Evolutionary conservation across 2,888 invertebrate species (phyloP).

Genomic region (Zygogramma bicolorata): DNA sequence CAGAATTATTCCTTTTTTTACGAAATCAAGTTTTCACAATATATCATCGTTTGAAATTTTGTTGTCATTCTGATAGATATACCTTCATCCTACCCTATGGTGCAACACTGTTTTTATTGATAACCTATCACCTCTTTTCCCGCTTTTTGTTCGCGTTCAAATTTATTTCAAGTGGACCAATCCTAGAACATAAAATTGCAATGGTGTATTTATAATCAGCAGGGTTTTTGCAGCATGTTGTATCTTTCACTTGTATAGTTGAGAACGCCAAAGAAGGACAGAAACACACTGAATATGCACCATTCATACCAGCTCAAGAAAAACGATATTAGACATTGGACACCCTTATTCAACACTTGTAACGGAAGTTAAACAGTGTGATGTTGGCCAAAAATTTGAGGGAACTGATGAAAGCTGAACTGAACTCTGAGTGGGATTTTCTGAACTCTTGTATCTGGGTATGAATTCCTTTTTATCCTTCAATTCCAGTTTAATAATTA

Average conservation of each 20-base stretch:
- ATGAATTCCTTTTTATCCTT: slow-evolving; percentile 44
- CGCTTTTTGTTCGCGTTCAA: not conserved
- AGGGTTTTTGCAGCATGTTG: no score
- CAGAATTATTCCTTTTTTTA: no score
- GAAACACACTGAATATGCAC: no score
- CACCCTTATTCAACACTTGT: not conserved
- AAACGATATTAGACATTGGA: no score
- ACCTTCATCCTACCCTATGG: not conserved
- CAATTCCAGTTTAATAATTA: not conserved
- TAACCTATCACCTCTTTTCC: not conserved
- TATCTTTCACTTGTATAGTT: no score
- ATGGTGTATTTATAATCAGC: no score
- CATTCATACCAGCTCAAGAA: no score
- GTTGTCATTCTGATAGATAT: not conserved
- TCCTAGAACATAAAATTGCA: no score
- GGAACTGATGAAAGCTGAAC: slow-evolving; percentile 54
- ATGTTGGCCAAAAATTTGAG: slow-evolving; percentile 15
- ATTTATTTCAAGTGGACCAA: no score
- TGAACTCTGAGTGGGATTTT: slow-evolving; percentile 58
- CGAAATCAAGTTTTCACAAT: no score
- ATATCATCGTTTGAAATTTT: no score
- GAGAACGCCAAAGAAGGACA: no score
- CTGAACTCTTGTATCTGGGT: slow-evolving; percentile 61
- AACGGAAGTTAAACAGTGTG: not conserved
- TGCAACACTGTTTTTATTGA: not conserved